phyloP scores from a whole-genome alignment of 2,113 vertebrate genomes.

The Marmota flaviventris region DNA sequence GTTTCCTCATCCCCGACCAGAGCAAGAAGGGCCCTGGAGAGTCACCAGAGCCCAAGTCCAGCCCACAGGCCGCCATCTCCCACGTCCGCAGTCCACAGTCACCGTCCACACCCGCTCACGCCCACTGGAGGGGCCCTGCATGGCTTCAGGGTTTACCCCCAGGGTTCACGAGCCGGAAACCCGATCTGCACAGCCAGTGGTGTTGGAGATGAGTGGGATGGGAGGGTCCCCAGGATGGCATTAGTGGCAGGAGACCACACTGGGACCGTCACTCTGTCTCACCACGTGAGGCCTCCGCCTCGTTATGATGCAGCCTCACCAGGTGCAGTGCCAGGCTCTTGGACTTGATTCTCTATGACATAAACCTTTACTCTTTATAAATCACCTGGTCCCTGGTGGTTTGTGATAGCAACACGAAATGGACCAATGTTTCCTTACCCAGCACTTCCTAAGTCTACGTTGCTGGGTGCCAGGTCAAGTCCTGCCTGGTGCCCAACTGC shows the following conservation, averaged over 20 bases:
- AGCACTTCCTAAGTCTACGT: background rate
- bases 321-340: background rate
- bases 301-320: too few species aligned
- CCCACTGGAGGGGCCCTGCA: too few species aligned
- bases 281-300: background rate
- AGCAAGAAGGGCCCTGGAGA: too few species aligned
- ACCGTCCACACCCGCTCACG: too few species aligned
- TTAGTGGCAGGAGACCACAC: background rate
- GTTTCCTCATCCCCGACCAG: too few species aligned
- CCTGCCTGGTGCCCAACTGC: background rate
- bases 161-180: too few species aligned
- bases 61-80: too few species aligned
- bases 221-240: too few species aligned
- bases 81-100: too few species aligned
- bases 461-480: background rate
- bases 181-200: too few species aligned
- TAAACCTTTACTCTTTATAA: background rate
- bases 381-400: background rate
- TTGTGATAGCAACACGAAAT: background rate
- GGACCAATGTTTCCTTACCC: background rate
- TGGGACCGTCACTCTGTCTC: background rate
- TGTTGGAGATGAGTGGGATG: background rate
- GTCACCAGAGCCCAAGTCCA: too few species aligned
- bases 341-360: background rate
- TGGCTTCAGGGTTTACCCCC: too few species aligned